A percentile compares a stretch with the other conserved stretches of the same genome.
These are phyloP conservation scores for Albula goreensis DNA, from an alignment of 2,113 vertebrate species.

Conservation along the genomic window DNA sequence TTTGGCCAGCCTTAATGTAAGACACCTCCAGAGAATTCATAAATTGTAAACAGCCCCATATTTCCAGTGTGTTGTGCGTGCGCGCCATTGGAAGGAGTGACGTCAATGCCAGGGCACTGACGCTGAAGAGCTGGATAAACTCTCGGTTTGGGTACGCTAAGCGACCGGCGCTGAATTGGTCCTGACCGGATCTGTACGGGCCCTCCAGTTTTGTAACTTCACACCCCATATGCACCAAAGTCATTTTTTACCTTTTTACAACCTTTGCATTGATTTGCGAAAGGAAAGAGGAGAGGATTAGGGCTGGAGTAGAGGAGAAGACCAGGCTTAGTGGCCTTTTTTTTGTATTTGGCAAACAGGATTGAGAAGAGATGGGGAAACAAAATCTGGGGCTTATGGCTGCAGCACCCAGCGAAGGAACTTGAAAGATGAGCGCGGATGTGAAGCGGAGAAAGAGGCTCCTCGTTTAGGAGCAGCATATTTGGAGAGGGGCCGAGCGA, in stretches of 20 bases:
- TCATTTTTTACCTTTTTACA: slow-evolving; percentile 67
- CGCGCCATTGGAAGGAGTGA: no score
- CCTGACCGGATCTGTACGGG: background rate
- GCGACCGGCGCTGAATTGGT: background rate
- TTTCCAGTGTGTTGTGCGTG: background rate
- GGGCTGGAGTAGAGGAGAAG: slow-evolving; percentile 64
- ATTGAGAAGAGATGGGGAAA: slow-evolving; percentile 73
- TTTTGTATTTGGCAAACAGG: slow-evolving; percentile 74
- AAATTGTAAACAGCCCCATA: background rate
- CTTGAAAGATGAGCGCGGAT: slow-evolving; percentile 65
- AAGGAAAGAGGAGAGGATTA: slow-evolving; percentile 74
- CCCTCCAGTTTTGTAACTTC: background rate
- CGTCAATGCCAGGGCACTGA: no score
- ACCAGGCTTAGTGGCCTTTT: slow-evolving; percentile 73
- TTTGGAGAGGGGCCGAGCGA: slow-evolving; percentile 60
- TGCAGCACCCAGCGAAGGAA: slow-evolving; percentile 63
- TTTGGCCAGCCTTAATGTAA: no score
- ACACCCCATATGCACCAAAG: slow-evolving; percentile 16
- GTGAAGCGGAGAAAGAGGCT: slow-evolving; percentile 66
- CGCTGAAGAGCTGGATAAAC: no score
- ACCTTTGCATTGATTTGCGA: slow-evolving; percentile 71
- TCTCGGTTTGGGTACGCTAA: no score
- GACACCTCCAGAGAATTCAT: no score
- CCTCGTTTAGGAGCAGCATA: slow-evolving; percentile 65
- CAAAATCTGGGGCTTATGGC: slow-evolving; percentile 75